Evolutionary conservation across 2,888 invertebrate species (phyloP).

Genomic region (Thecophora atra): DNA sequence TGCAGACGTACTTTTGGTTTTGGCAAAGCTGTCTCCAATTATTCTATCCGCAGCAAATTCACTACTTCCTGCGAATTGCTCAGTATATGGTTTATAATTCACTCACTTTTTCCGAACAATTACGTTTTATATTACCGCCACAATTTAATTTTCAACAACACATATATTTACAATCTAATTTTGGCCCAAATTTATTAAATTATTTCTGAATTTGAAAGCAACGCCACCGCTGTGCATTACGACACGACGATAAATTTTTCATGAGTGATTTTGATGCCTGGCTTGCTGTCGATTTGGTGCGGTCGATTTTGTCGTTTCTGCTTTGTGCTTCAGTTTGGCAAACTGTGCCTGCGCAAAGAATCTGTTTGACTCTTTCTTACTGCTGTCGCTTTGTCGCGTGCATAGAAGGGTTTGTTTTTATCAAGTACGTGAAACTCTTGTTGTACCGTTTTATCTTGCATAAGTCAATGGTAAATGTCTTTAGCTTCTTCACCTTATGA

Average conservation of each 20-base stretch:
- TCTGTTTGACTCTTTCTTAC: slow-evolving; percentile 17
- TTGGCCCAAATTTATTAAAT: background rate
- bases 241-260: slow-evolving; percentile 62
- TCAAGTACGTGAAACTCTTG: too few species aligned
- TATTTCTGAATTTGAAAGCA: slow-evolving; percentile 7
- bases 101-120: background rate
- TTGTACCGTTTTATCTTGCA: too few species aligned
- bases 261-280: slow-evolving; percentile 53
- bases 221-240: slow-evolving; percentile 50
- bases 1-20: background rate
- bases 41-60: background rate
- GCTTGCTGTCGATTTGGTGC: slow-evolving; percentile 38
- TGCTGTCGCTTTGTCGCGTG: too few species aligned
- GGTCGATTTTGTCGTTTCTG: slow-evolving; percentile 41
- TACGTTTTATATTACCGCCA: background rate
- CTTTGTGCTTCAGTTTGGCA: slow-evolving; percentile 24
- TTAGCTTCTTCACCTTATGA: too few species aligned
- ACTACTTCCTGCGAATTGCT: background rate
- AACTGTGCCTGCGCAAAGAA: background rate
- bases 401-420: too few species aligned
- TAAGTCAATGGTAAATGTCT: too few species aligned
- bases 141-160: background rate
- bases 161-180: background rate
- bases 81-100: background rate
- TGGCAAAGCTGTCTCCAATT: background rate